phyloP scores from a whole-genome alignment of 2,113 vertebrate genomes.

The Rhinopomastus cyanomelas region DNA sequence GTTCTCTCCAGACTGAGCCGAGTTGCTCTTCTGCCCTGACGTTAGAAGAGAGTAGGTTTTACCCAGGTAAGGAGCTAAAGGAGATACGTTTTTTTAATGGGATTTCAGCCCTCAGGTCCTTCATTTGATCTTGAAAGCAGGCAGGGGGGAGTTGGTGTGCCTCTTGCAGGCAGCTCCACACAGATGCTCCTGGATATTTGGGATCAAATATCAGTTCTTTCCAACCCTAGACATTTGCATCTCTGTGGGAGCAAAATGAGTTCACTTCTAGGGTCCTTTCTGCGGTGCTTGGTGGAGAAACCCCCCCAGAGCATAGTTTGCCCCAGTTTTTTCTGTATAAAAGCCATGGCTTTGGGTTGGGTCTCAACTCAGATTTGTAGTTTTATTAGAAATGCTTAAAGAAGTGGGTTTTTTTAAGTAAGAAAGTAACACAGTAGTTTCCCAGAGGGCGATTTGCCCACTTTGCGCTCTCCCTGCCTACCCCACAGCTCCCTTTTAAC shows the following conservation, averaged over 20 bases:
- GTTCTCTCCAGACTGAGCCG: not conserved
- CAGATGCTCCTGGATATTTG: not conserved
- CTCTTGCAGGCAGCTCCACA: not conserved
- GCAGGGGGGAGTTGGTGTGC: not conserved
- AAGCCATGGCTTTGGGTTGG: not conserved
- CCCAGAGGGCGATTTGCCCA: rapidly evolving
- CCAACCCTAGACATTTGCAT: not conserved
- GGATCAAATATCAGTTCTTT: not conserved
- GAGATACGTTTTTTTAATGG: not conserved
- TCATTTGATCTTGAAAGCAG: not conserved
- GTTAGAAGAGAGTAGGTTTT: not conserved
- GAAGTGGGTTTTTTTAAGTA: not conserved
- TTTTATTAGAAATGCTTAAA: slow-evolving; percentile 38
- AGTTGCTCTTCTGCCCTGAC: not conserved
- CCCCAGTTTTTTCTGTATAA: not conserved
- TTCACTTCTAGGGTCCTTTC: not conserved
- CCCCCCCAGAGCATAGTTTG: not conserved
- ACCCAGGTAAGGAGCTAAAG: not conserved
- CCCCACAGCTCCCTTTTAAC: not conserved
- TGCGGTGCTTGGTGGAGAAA: not conserved
- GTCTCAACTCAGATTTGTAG: not conserved
- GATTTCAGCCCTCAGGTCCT: not conserved
- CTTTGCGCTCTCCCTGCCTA: not conserved
- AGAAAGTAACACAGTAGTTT: not conserved
- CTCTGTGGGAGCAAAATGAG: not conserved